Evolutionary conservation across 1,140 invertebrate species (phyloP).

Genomic region (Solenopsis fugax): DNA sequence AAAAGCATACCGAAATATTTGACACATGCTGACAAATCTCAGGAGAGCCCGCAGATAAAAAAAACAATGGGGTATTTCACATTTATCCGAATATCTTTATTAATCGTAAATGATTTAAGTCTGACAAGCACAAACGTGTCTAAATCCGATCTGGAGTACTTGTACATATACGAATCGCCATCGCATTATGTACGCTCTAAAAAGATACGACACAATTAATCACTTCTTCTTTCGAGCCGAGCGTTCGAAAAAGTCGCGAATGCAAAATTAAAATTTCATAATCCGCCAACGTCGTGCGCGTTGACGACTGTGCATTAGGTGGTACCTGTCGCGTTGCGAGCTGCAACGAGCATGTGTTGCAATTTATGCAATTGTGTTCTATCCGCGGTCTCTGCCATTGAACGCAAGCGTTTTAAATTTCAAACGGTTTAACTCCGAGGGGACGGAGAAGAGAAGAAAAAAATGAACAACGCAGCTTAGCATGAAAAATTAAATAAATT

Average conservation of each 20-base stretch:
- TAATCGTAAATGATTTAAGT: constrained; percentile 13
- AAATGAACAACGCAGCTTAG: not conserved
- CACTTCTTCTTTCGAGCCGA: constrained; percentile 5
- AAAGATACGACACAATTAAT: constrained; percentile 4
- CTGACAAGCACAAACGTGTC: constrained; percentile 2
- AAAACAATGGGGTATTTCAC: not conserved
- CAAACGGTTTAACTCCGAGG: not conserved
- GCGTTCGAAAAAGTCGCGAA: constrained; percentile 25
- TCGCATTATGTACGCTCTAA: not conserved
- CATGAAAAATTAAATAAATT: constrained; percentile 44
- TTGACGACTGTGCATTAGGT: constrained; percentile 39
- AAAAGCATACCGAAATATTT: not conserved
- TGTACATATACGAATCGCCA: not conserved
- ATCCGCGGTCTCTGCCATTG: not conserved
- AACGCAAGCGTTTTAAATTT: constrained; percentile 42
- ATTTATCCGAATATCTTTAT: not conserved
- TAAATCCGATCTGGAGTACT: not conserved
- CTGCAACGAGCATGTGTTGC: not conserved
- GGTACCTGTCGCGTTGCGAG: not conserved
- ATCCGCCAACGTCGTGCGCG: constrained; percentile 16
- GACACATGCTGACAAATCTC: not conserved
- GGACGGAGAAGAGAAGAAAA: not conserved
- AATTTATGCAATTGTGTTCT: constrained; percentile 41
- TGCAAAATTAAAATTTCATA: constrained; percentile 48
- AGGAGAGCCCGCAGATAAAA: too few relatives aligned